Conservation (phyloP, 2,888 invertebrate genomes). For the Phlogophora meticulosa region DNA sequence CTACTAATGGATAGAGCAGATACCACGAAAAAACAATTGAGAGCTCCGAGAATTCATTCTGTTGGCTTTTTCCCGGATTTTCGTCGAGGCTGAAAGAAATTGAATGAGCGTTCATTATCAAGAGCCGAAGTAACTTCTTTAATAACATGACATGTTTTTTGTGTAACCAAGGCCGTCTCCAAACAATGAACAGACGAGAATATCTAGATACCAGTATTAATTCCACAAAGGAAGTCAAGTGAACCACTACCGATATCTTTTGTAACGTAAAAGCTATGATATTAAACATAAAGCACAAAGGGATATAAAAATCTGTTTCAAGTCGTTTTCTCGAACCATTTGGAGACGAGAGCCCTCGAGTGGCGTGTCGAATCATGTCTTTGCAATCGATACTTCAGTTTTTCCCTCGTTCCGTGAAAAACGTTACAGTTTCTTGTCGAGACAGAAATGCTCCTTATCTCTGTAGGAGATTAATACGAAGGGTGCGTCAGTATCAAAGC, state of each 20-base stretch:
- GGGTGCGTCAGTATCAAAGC: slow-evolving; percentile 62
- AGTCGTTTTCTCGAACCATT: slow-evolving; percentile 63
- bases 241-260: slow-evolving; percentile 40
- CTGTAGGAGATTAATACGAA: slow-evolving; percentile 71
- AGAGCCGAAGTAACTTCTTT: background rate
- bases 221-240: slow-evolving; percentile 39
- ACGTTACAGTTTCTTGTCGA: slow-evolving; percentile 68
- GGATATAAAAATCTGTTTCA: slow-evolving; percentile 66
- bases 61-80: slow-evolving; percentile 25
- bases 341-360: slow-evolving; percentile 59
- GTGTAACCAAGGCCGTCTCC: background rate
- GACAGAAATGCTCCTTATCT: slow-evolving; percentile 72
- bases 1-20: slow-evolving; percentile 40
- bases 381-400: slow-evolving; percentile 78
- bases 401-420: slow-evolving; percentile 68
- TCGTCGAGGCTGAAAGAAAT: slow-evolving; percentile 14
- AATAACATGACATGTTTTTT: slow-evolving; percentile 17
- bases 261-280: slow-evolving; percentile 53
- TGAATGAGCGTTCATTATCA: slow-evolving; percentile 29
- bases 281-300: slow-evolving; percentile 67
- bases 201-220: slow-evolving; percentile 28
- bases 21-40: slow-evolving; percentile 42
- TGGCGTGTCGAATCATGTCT: slow-evolving; percentile 74
- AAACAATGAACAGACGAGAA: slow-evolving; percentile 6
- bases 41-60: slow-evolving; percentile 30